Base-by-base conservation (phyloP, 2,888 invertebrate genomes). In the Drosophila dives region DNA sequence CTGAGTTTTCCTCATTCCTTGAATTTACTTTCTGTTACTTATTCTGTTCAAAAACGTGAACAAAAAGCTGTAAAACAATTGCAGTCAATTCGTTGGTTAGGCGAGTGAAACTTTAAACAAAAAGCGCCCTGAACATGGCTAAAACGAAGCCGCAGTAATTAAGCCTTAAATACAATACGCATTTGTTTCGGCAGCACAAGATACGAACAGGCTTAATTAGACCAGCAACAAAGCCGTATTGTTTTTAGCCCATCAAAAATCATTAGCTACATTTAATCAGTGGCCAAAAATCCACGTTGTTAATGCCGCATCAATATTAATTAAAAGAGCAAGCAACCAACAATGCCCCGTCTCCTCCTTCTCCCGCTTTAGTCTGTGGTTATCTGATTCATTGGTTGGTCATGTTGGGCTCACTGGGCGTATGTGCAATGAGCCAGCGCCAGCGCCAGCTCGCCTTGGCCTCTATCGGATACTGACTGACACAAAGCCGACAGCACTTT, bases 261-360 rank as follows among this genome's bases (percentile, higher is more conserved):
- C 83, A 77, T 75, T 81, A 83, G 84, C 80, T 84, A 70, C 80
- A 87, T 83, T 83, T 83, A 87, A 88, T 87, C 86, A 88, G 83
- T 75, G 60, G 54, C 69, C 75, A 32, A 81, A 76, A 86, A 80
- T 79, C 74, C 64, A 64, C 81, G 85, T 84, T 85, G 81, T 84
- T 86, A 85, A 83, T 79, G 77, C 82, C 65, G 76, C 86, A 86
- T 86, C 86, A 88, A 86, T 88, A 88, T 86, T 87, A 86, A 86
- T 86, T 86, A 86, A 73, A 74, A 64, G 64, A 69, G 38, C 48
- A 26, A 17, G 50, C 36, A 23, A 17, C 11, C 49, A 26, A 20
- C 10, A 26, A 23, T 64, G 54, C 26, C 42, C 34, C 51, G n/a
- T n/a, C 26, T 0, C 26, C 5, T 5, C 5, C 29, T 5, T 20